These are phyloP conservation scores for Nebria salina DNA, from an alignment of 2,888 invertebrate species.

Conservation along the genomic window DNA sequence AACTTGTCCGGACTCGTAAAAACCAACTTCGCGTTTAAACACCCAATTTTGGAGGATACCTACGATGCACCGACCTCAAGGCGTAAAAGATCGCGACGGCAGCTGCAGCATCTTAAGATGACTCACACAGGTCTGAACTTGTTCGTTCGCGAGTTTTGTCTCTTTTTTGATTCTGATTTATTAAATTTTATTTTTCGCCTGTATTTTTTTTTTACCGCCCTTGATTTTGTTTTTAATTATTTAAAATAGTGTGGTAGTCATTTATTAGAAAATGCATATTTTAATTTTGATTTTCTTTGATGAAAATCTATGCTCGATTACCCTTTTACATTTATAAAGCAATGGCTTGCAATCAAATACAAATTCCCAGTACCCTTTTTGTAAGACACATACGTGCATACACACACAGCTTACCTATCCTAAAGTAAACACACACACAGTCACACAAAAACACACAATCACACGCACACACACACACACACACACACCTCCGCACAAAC, in stretches of 20 bases:
- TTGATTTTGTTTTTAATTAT: slow-evolving; percentile 32
- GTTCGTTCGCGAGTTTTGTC: slow-evolving; percentile 22
- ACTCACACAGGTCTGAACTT: slow-evolving; percentile 39
- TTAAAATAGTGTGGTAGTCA: background rate
- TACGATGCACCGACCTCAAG: slow-evolving; percentile 8
- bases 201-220: slow-evolving; percentile 3
- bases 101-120: slow-evolving; percentile 37
- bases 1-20: slow-evolving; percentile 33
- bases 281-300: no score
- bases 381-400: no score
- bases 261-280: no score
- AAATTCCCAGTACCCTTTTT: no score
- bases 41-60: slow-evolving; percentile 10
- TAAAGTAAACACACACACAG: no score
- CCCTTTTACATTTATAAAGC: no score
- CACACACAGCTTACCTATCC: no score
- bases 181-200: background rate
- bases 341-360: no score
- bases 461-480: no score
- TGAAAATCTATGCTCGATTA: no score
- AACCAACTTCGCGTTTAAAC: slow-evolving; percentile 17
- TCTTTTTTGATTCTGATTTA: slow-evolving; percentile 8
- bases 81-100: slow-evolving; percentile 22
- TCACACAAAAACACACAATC: no score
- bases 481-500: no score